Base-by-base conservation (phyloP, 1,140 invertebrate species). In the Mizuhopecten yessoensis region DNA sequence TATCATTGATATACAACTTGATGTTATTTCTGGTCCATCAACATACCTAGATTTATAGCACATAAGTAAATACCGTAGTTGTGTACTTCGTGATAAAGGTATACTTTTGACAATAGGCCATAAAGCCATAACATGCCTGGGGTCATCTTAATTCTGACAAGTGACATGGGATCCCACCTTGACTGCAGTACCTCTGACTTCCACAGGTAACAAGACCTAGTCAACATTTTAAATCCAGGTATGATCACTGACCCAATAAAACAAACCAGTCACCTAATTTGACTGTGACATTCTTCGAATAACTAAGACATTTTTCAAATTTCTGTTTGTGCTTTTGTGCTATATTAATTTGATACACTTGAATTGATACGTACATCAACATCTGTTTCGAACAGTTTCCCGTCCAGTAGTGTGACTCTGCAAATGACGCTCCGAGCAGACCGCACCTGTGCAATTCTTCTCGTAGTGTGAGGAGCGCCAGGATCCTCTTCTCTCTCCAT, bases 341-440 rank as follows among this genome's bases (percentile, higher is more conserved):
- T 75, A n/a, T n/a, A n/a, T n/a, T n/a, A n/a, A n/a, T 75, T 29
- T 75, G 5, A 75, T 9, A 20, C 17, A 75, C 5, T 75, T 75
- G n/a, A n/a, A n/a, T n/a, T n/a, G 5, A 75, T 75, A 42, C 92
- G 87, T 89, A 92, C 92, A 91, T 92, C 92, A 45, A 92, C 90
- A 86, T 92, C 90, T 87, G 88, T 92, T 75, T 89, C 90, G 86
- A 86, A 92, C 33, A 49, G n/a, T 45, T 88, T 91, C 34, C 90
- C 92, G 87, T 92, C 92, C 42, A 92, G 75, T 11, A 92, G 88
- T 33, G 45, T 34, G 13, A 92, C 87, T 88, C 87, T 87, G 39
- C 92, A 92, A 33, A 92, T 88, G 11, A 90, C 88, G 34, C 75
- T 89, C 10, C 90, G 86, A 10, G 88, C 90, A 5, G 92, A 87